Evolutionary conservation across 2,888 invertebrate species (phyloP).

Genomic region (Gibbula magus): DNA sequence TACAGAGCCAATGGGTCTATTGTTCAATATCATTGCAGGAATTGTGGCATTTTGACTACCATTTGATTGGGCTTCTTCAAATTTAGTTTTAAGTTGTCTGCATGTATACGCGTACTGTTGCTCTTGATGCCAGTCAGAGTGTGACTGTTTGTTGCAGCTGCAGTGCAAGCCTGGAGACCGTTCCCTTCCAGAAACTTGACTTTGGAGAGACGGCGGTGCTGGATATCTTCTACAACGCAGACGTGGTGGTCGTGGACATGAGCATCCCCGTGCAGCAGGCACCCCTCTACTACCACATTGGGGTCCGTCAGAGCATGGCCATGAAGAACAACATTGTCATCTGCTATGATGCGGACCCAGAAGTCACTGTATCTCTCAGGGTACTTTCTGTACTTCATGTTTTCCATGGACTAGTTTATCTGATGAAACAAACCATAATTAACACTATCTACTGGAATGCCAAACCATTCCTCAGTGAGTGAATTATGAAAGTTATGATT

Average conservation of each 20-base stretch:
- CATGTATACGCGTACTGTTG: not conserved
- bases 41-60: too few relatives aligned
- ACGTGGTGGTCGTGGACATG: slow-evolving; percentile 96
- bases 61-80: too few relatives aligned
- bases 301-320: slow-evolving; percentile 96
- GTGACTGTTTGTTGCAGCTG: slow-evolving; percentile 52
- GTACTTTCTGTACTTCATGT: slow-evolving; percentile 77
- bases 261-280: slow-evolving; percentile 91
- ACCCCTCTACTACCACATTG: slow-evolving; percentile 95
- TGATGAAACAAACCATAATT: too few relatives aligned
- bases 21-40: too few relatives aligned
- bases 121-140: not conserved
- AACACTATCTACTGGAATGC: too few relatives aligned
- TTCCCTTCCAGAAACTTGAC: slow-evolving; percentile 92
- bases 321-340: slow-evolving; percentile 91
- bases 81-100: too few relatives aligned
- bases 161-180: slow-evolving; percentile 62
- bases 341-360: slow-evolving; percentile 83
- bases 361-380: slow-evolving; percentile 90
- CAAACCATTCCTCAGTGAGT: too few relatives aligned
- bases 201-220: slow-evolving; percentile 96
- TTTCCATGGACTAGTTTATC: too few relatives aligned
- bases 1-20: too few relatives aligned
- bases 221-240: slow-evolving; percentile 98
- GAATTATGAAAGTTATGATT: too few relatives aligned